Conservation (phyloP, 2,797 vertebrate genomes). For the Gobio occitaniae region DNA sequence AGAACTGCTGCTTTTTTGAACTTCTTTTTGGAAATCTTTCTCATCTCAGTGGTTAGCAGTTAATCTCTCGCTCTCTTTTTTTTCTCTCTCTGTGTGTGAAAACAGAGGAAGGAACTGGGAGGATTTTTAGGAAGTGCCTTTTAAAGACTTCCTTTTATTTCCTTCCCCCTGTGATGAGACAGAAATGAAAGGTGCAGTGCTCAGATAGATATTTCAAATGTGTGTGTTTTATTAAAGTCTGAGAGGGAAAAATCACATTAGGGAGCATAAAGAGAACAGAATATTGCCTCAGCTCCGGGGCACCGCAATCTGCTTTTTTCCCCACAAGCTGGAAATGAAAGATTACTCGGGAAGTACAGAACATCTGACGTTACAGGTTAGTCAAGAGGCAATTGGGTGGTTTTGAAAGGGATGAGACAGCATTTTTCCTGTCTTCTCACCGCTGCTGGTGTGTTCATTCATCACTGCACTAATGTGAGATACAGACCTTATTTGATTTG, state of each 20-base stretch:
- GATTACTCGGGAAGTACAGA: neutral
- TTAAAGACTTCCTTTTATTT: slow-evolving; percentile 71
- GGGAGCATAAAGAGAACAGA: neutral
- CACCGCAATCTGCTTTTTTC: neutral
- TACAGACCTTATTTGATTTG: neutral
- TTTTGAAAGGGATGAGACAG: slow-evolving; percentile 51
- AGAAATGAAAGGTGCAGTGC: slow-evolving; percentile 41
- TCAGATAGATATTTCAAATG: slow-evolving; percentile 41
- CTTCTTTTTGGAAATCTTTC: neutral
- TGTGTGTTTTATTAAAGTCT: neutral
- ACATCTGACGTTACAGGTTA: slow-evolving; percentile 37
- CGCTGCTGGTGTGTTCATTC: neutral
- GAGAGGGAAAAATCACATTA: neutral
- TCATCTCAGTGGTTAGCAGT: neutral
- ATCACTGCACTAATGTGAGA: neutral
- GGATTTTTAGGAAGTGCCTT: slow-evolving; percentile 73
- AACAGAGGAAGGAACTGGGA: slow-evolving; percentile 70
- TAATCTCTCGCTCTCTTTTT: neutral
- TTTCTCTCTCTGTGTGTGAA: slow-evolving; percentile 23
- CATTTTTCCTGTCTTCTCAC: slow-evolving; percentile 22
- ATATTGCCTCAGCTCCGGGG: neutral
- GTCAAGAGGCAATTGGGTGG: slow-evolving; percentile 46
- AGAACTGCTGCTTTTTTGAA: slow-evolving; percentile 20
- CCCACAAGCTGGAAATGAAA: slow-evolving; percentile 2
- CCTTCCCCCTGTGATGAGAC: slow-evolving; percentile 40